Evolutionary conservation across 53 echinoderm and acorn worm genomes (phyloP), one percentile per base, ranked within the genome.

Genomic region (Patiria pectinifera): DNA sequence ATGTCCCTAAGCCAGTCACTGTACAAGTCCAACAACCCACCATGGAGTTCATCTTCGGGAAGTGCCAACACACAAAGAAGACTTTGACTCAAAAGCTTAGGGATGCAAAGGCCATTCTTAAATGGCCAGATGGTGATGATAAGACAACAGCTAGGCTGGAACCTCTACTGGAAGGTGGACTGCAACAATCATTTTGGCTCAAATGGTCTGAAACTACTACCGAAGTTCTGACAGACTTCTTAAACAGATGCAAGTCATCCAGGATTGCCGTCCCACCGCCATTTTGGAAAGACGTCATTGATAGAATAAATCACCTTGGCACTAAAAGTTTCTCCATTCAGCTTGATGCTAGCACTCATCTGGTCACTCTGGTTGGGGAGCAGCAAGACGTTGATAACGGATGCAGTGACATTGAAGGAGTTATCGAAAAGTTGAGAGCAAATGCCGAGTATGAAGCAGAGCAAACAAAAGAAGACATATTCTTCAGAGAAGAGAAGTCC

Each of bases 1-100:
- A 69, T 12, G 48, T 91, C 59, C 94, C 94, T 23, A 91, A 94
- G 59, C 91, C 94, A 91, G 48, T 86, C 19, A 48, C 86, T 23
- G 70, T 91, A 4, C 15, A 48, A 10, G 91, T 91, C 18, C 23
- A 59, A 12, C 11, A 26, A 58, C 35, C 48, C 1, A n/a, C 91
- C 53, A 69, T 91, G 71, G 43, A 86, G 45, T 91, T 80, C 83
- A 59, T 94, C 66, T 81, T 47, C 47, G 87, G 87, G 53, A 87
- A 87, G 62, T 61, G 61, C 14, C 13, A 58, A 16, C 24, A 58
- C 6, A 35, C 75, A 3, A 91, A 72, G 19, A 25, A 71, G 58
- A 59, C 60, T 24, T 62, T 91, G 66, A 2, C 49, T 19, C 44
- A 53, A 7, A 78, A 84, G 59, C 74, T 93, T 69, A 35, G 26